phyloP scores from a whole-genome alignment of 2,888 invertebrate species.

The Volucella inanis region DNA sequence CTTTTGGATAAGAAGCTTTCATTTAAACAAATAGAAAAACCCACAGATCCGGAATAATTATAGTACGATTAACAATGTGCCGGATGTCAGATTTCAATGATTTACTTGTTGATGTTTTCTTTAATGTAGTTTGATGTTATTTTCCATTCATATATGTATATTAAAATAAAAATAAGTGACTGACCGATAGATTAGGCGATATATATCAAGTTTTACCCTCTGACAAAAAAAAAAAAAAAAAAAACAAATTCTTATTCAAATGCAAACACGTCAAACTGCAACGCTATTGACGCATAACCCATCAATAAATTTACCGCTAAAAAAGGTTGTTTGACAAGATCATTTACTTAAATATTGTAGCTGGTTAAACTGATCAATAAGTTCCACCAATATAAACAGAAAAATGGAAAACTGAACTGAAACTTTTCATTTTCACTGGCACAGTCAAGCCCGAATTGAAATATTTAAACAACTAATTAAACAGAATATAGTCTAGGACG shows the following conservation, averaged over 20 bases:
- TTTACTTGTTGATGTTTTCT: constrained; percentile 8
- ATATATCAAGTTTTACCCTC: neutral
- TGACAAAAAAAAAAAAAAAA: neutral
- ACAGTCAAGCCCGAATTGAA: no score
- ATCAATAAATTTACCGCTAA: neutral
- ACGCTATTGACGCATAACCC: neutral
- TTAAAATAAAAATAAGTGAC: neutral
- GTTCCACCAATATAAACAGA: neutral
- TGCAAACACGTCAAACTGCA: neutral
- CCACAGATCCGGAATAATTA: constrained; percentile 37
- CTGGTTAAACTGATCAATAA: neutral
- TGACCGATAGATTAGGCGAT: constrained; percentile 4
- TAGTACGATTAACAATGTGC: constrained; percentile 6
- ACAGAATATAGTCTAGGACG: neutral
- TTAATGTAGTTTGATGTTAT: neutral
- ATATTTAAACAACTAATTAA: no score
- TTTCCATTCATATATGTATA: neutral
- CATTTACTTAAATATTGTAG: neutral
- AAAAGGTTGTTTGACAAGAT: constrained; percentile 4
- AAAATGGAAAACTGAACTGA: neutral
- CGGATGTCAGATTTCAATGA: constrained; percentile 47
- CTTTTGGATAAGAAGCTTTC: constrained; percentile 19
- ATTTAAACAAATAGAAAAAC: constrained; percentile 25
- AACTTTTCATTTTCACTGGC: neutral
- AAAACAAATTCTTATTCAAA: neutral